Evolutionary conservation across 2,113 vertebrate genomes (phyloP), one percentile per base, ranked within the genome.

Genomic region (Martes martes): DNA sequence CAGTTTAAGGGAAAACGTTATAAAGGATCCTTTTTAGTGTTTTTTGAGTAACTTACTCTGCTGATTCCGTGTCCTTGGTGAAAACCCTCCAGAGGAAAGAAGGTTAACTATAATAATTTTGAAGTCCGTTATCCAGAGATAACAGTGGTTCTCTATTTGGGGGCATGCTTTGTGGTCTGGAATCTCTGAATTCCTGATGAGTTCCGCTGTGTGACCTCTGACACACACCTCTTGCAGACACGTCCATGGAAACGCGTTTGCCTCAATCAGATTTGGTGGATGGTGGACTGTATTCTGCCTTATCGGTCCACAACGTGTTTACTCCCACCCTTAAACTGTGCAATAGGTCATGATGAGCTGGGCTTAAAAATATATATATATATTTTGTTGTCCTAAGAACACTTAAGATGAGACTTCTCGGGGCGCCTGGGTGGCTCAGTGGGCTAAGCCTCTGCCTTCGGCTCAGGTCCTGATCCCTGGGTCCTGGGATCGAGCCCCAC

Each of bases 1-100:
- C 39, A 79, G 16, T 45, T 57, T 76, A 79, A 96, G 31, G 61
- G 52, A 86, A 94, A 82, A 92, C 42, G 59, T 61, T 24, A 76
- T 33, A 82, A 79, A 47, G 36, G 31, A 45, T 59, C 8, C 74
- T 33, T 92, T 74, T n/a, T 47, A 63, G 76, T 65, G 45, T n/a
- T 74, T 89, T 95, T 93, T 45, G 23, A 71, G 13, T 85, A 57
- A 74, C 4, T 13, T 19, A 24, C 65, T 57, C 15, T 67, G 57
- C 36, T 33, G 33, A 63, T 61, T 36, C 9, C 8, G 7, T n/a
- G 16, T 67, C 4, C 33, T 73, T 80, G 79, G 47, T 79, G 74
- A 61, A 91, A 52, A 42, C 6, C 55, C n/a, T 57, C 73, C 5
- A 14, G 33, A 47, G 65, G 24, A 33, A 28, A 91, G 52, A 67